phyloP scores from a whole-genome alignment of 2,113 vertebrate genomes.

The Pleuronectes platessa region DNA sequence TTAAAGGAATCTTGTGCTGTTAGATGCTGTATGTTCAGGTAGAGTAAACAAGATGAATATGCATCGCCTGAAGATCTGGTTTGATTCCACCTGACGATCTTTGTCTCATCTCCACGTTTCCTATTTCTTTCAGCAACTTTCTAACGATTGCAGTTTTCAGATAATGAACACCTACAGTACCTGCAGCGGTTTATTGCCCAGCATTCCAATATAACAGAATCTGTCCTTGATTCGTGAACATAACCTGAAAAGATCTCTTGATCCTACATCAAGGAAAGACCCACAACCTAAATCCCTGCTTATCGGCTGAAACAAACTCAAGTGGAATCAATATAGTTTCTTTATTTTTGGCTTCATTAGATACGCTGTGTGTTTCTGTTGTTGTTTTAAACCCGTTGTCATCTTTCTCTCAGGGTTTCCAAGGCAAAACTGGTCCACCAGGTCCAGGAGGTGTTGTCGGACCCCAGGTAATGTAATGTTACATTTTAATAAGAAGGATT shows the following conservation, averaged over 20 bases:
- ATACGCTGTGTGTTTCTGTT: not conserved
- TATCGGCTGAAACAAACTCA: not conserved
- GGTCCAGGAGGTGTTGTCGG: slow-evolving; percentile 98
- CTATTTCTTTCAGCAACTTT: too few species aligned
- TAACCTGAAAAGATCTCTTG: not conserved
- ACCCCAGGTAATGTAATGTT: slow-evolving; percentile 87
- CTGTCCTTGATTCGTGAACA: not conserved
- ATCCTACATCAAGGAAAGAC: not conserved
- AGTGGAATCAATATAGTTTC: not conserved
- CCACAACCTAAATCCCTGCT: not conserved
- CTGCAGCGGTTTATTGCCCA: not conserved
- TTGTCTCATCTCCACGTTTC: not conserved
- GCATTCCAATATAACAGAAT: not conserved
- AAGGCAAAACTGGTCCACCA: slow-evolving; percentile 98
- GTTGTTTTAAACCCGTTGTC: slow-evolving; percentile 10
- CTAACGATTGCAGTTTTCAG: not conserved
- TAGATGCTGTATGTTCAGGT: not conserved
- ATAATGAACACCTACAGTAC: not conserved
- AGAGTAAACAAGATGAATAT: not conserved
- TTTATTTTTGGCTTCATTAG: not conserved
- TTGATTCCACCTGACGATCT: not conserved
- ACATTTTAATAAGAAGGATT: not conserved
- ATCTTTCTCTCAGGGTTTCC: slow-evolving; percentile 88
- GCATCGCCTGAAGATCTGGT: not conserved
- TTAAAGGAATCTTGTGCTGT: not conserved